phyloP scores from a whole-genome alignment of 2,797 vertebrate species.

The Catamblyrhynchus diadema region DNA sequence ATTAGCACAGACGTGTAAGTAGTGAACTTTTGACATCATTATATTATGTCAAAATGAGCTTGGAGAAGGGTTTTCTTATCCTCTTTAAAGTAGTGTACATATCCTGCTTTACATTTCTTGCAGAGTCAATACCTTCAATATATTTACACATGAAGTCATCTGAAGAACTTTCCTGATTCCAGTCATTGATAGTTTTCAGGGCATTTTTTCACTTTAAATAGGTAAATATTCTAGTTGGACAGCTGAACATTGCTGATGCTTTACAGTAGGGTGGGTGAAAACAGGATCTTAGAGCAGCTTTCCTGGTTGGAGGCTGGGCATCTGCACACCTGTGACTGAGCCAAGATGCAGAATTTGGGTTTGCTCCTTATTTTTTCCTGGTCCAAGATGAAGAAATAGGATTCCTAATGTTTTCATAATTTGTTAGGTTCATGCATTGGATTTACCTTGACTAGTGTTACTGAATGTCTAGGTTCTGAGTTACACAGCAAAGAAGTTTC shows the following conservation, averaged over 20 bases:
- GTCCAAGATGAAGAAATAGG: neutral
- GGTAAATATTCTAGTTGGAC: neutral
- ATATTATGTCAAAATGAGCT: neutral
- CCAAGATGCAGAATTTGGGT: neutral
- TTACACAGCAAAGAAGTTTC: neutral
- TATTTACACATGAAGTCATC: neutral
- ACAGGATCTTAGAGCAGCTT: neutral
- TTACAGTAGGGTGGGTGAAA: neutral
- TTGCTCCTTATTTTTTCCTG: neutral
- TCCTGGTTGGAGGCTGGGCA: neutral
- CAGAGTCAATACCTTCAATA: neutral
- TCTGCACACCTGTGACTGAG: neutral
- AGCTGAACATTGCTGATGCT: neutral
- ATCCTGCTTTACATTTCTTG: neutral
- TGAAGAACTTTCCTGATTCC: neutral
- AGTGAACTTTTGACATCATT: neutral
- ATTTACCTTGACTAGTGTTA: neutral
- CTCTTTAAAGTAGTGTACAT: neutral
- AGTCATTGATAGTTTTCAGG: neutral
- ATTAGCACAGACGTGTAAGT: neutral
- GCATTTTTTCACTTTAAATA: neutral
- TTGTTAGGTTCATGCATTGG: neutral
- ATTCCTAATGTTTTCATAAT: neutral
- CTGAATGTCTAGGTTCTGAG: neutral
- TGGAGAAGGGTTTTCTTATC: neutral